Base-by-base conservation (phyloP, 2,113 vertebrate genomes). In the Podilymbus podiceps region DNA sequence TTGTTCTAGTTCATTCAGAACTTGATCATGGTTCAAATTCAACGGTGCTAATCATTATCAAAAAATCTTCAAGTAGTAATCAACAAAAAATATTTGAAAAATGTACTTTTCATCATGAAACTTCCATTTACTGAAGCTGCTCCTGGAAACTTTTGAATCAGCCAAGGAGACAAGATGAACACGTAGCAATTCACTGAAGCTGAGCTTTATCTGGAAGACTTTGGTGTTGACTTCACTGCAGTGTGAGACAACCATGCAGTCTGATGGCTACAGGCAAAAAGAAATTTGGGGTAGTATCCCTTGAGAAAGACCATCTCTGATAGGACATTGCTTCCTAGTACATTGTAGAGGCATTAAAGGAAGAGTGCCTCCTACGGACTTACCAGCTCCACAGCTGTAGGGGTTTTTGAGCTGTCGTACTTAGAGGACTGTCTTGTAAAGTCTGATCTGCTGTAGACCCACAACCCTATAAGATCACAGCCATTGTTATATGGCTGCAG, bases 1-100 rank as follows among this genome's bases (percentile, higher is more conserved):
- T 92, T 94, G 55, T 91, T 95, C 89, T 63, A 71, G 80, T 67
- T 94, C 64, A 30, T 72, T 81, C 80, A 93, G 76, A 78, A 73
- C 73, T 81, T 67, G 27, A 75, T 60, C 60, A 33, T 25, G 33
- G 73, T 78, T 78, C 89, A 85, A 67, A 91, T 78, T 89, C 89
- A 81, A 49, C 60, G 74, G 76, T 78, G 72, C 88, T 47, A 90
- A 84, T 77, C 9, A 40, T 50, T 78, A 40, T 59, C 33, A 15
- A 42, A 88, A 88, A 85, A n/a, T 7, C 14, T 72, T 84, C 64
- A 52, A 42, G 33, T 60, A 82, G 50, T 79, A 84, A 87, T 55
- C 28, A 84, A 88, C 27, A 28, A 30, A 62, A 78, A 38, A 50
- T 78, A 40, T 68, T 68, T 89, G 78, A 56, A 53, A 73, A 91